A percentile compares a stretch with the other conserved stretches of the same genome.
phyloP scores from a whole-genome alignment of 2,797 vertebrate species.

The Spinus olivaceus region DNA sequence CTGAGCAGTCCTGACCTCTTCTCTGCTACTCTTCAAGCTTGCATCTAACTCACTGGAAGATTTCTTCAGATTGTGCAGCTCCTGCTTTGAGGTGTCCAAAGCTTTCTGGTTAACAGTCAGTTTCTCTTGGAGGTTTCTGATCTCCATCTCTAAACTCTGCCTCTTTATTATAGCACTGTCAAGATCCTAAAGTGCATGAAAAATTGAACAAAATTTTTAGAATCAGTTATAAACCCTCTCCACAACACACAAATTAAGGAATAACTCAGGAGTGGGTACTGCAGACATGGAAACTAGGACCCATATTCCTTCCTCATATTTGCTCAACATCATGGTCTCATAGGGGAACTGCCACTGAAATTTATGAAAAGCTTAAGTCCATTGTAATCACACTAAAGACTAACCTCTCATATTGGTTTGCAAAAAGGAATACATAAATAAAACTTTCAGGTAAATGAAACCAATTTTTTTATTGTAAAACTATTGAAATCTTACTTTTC shows the following conservation, averaged over 20 bases:
- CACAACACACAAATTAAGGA: neutral
- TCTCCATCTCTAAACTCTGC: conserved; percentile 78
- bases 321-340: neutral
- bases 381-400: neutral
- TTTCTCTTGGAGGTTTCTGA: conserved; percentile 73
- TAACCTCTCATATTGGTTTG: neutral
- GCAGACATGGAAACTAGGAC: neutral
- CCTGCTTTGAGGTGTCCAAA: conserved; percentile 74
- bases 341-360: neutral
- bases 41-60: conserved; percentile 75
- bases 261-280: neutral
- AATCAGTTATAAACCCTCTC: neutral
- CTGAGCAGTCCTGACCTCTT: conserved; percentile 65
- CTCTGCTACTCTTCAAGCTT: conserved; percentile 70
- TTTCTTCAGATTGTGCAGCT: conserved; percentile 77
- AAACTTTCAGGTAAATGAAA: neutral
- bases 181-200: conserved; percentile 77
- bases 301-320: neutral
- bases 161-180: conserved; percentile 68
- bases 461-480: neutral
- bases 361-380: neutral
- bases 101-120: conserved; percentile 77
- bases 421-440: neutral
- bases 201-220: neutral
- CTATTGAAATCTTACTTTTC: neutral